These are phyloP conservation scores for Alectura lathami DNA, from an alignment of 2,113 vertebrate species.

Conservation along the genomic window DNA sequence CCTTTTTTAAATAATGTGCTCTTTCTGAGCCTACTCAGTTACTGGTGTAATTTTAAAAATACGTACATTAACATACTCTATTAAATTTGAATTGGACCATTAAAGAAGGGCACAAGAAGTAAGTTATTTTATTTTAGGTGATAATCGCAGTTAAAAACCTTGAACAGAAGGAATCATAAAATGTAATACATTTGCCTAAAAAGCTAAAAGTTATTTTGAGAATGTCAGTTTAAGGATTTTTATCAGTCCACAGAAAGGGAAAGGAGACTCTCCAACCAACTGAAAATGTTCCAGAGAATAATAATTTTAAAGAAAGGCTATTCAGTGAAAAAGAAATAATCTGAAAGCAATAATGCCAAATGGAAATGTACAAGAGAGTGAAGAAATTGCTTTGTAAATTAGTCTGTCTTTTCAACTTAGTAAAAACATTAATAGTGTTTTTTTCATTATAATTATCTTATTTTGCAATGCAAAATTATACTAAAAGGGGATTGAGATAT, in stretches of 20 bases:
- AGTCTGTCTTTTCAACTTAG: neutral
- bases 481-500: neutral
- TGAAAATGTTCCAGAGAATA: neutral
- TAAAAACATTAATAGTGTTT: neutral
- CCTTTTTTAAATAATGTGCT: neutral
- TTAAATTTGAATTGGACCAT: neutral
- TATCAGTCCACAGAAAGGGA: neutral
- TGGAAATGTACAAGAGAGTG: neutral
- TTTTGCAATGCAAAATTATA: neutral
- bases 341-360: neutral
- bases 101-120: neutral
- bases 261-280: neutral
- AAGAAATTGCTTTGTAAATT: conserved; percentile 2
- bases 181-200: neutral
- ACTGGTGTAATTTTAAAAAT: neutral
- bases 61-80: neutral
- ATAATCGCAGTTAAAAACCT: neutral
- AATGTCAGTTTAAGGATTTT: neutral
- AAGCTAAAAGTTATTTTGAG: neutral
- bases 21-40: neutral
- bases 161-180: neutral
- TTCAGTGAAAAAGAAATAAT: neutral
- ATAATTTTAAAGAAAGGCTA: neutral
- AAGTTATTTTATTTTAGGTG: neutral
- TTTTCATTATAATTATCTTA: neutral